Evolutionary conservation across 2,888 invertebrate species (phyloP).

Genomic region (Rhagophthalmus giganteus): DNA sequence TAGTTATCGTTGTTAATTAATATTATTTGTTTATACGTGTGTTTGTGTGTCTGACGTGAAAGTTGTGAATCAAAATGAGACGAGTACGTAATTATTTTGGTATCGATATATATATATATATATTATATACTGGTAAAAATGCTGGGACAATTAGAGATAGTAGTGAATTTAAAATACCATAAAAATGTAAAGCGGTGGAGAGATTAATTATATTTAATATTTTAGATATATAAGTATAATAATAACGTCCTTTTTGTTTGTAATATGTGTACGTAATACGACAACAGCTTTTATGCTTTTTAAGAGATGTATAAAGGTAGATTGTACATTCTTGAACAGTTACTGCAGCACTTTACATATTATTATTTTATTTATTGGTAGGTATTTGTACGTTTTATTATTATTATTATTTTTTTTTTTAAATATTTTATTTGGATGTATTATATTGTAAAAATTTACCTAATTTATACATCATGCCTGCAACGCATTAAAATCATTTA

Average conservation of each 20-base stretch:
- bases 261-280: slow-evolving; percentile 43
- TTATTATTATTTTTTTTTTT: slow-evolving; percentile 11
- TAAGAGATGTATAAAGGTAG: slow-evolving; percentile 37
- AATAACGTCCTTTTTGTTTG: slow-evolving; percentile 42
- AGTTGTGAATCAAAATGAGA: slow-evolving; percentile 34
- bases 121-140: background rate
- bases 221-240: slow-evolving; percentile 33
- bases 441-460: slow-evolving; percentile 52
- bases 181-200: slow-evolving; percentile 31
- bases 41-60: slow-evolving; percentile 45
- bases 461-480: slow-evolving; percentile 53
- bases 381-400: slow-evolving; percentile 2
- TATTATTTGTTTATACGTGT: slow-evolving; percentile 46
- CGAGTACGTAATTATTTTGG: slow-evolving; percentile 34
- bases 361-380: no score
- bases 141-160: slow-evolving; percentile 1
- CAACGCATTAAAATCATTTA: slow-evolving; percentile 48
- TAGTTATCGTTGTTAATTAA: slow-evolving; percentile 43
- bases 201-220: slow-evolving; percentile 37
- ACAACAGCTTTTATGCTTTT: slow-evolving; percentile 44
- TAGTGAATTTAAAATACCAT: background rate
- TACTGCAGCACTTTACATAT: slow-evolving; percentile 34
- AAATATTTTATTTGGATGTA: slow-evolving; percentile 41
- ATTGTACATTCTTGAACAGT: slow-evolving; percentile 34
- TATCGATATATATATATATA: slow-evolving; percentile 24